Evolutionary conservation across 2,113 vertebrate species (phyloP).

Genomic region (Dascyllus trimaculatus): DNA sequence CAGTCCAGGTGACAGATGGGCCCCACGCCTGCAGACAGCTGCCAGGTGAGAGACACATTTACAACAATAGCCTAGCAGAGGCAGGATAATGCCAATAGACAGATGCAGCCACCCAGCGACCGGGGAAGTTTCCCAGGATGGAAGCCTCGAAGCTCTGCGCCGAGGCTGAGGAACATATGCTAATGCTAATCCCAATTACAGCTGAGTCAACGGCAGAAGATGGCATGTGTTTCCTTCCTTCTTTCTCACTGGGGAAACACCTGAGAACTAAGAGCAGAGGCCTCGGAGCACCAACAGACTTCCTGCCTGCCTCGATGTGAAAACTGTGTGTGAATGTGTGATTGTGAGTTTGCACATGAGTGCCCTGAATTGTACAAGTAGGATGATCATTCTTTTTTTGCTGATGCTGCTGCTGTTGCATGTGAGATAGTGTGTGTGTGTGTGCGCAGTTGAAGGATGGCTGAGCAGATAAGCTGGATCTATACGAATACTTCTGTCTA

Average conservation of each 20-base stretch:
- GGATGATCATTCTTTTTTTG: conserved; percentile 30
- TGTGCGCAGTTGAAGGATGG: conserved; percentile 39
- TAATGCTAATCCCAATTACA: conserved; percentile 79
- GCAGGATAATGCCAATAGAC: conserved; percentile 64
- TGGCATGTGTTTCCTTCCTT: conserved; percentile 9
- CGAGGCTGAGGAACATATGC: conserved; percentile 59
- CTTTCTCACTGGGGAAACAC: conserved; percentile 42
- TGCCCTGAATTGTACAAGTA: neutral
- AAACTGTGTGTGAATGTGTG: conserved; percentile 29
- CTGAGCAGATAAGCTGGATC: conserved; percentile 70
- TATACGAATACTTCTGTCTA: conserved; percentile 51
- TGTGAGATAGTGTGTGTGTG: conserved; percentile 17
- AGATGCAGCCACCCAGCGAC: conserved; percentile 44
- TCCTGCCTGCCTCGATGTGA: conserved; percentile 28
- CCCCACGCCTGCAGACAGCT: conserved; percentile 68
- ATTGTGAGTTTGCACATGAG: conserved; percentile 28
- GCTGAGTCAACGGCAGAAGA: conserved; percentile 63
- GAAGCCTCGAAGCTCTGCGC: conserved; percentile 30
- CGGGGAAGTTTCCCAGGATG: conserved; percentile 39
- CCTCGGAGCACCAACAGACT: conserved; percentile 33
- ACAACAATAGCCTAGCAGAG: conserved; percentile 66
- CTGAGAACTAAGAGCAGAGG: conserved; percentile 34
- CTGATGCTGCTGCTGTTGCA: conserved; percentile 14
- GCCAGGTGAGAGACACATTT: conserved; percentile 71
- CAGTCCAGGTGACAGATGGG: conserved; percentile 77